Base-by-base conservation (phyloP, 2,113 vertebrate genomes). In the Microcebus lehilahytsara region DNA sequence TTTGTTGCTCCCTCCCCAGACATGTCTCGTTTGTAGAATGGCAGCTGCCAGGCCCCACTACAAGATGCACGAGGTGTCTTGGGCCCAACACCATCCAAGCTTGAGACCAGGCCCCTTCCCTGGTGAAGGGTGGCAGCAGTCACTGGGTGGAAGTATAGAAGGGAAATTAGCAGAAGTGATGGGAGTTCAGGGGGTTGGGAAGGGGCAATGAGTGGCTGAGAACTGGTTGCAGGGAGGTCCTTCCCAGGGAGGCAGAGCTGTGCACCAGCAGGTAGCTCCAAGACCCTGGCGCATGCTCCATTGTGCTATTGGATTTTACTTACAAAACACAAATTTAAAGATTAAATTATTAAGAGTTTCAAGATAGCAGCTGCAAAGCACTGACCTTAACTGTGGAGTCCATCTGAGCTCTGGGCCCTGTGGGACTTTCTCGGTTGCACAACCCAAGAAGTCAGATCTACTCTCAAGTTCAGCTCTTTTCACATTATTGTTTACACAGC, bases 261-360 rank as follows among this genome's bases (percentile, higher is more conserved):
- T 79, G 53, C 25, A 27, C 23, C 25, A 51, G 3, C 22, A 23
- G 46, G 87, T 42, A 1, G 1, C 62, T 88, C 23, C n/a, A 64
- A 92, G n/a, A 8, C 42, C 46, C 14, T 66, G 16, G n/a, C 0
- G 1, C 17, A 22, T 12, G 37, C 3, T 77, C 20, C 34, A 8
- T 46, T 71, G 19, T 42, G 46, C 46, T 30, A 9, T 1, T 51
- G 9, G 25, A 62, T n/a, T 94, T 93, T 56, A 56, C 53, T 19
- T 56, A 56, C 27, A 58, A 79, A 42, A 84, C 7, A 56, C 23
- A 86, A 72, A 71, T 69, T 89, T 51, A 92, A 90, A 95, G 37
- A 56, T 60, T 40, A 23, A 96, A 19, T 75, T 49, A 58, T 78
- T 62, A 37, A 94, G 30, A 37, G 77, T 49, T 62, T 83, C 60